Evolutionary conservation across 2,113 vertebrate genomes (phyloP), one percentile per base, ranked within the genome.

Genomic region (Capreolus pygargus): DNA sequence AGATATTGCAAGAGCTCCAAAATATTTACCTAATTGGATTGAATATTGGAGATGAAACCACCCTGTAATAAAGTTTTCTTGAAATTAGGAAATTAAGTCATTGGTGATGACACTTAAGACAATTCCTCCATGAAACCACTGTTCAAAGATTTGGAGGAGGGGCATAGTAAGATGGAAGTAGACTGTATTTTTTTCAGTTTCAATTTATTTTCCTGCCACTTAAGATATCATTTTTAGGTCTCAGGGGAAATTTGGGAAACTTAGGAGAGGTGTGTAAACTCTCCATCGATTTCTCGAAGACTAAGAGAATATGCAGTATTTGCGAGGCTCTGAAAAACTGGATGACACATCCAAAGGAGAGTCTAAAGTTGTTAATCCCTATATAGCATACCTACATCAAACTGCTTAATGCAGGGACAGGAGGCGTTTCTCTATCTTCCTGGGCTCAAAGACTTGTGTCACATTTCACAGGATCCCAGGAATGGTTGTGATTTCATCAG

Each of bases 401-500:
- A 67, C 27, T 12, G 9, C 78, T 84, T 89, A 67, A 27, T 52
- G 52, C 7, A 87, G 7, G 93, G 92, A 95, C 47, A 25, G 28
- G 74, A 94, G 57, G 82, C 6, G 0, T 91, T 57, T 91, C 58
- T 89, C 28, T 81, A 60, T 83, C 91, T 97, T 95, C 58, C 88
- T 84, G 83, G 97, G 57, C 92, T 98, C 89, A 0, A 5, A 96
- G 90, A 97, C 15, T 67, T 95, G 97, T 91, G 93, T 92, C 70
- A 96, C 83, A 81, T 70, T 43, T 84, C 81, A 52, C 28, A 95
- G 88, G 89, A 92, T 93, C 92, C 52, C 82, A 95, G 93, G 91
- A 96, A 97, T 92, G 92, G 61, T 61, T 97, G 84, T 5, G 84
- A 79, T 97, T 97, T 98, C 93, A 87, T 97, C 91, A 96, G 82